These are phyloP conservation scores for Clostera curtula DNA, from an alignment of 2,888 invertebrate species.

Conservation along the genomic window DNA sequence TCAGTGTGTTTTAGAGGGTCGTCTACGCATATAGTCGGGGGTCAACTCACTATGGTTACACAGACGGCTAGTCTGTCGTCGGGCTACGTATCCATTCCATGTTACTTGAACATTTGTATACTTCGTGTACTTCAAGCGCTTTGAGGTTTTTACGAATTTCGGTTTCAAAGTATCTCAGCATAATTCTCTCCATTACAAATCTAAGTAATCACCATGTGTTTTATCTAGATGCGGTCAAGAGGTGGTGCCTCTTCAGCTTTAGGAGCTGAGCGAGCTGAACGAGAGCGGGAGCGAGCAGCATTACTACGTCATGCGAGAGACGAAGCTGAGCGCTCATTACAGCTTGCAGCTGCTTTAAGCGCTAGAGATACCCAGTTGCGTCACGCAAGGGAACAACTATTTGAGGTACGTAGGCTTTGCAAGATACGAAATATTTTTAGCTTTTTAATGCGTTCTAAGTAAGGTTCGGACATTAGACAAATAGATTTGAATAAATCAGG, in stretches of 20 bases:
- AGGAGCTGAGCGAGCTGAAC: conserved; percentile 77
- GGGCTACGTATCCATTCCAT: too few species aligned
- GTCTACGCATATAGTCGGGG: too few species aligned
- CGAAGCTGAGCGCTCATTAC: conserved; percentile 90
- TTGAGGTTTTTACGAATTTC: too few species aligned
- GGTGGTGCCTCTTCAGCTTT: conserved; percentile 85
- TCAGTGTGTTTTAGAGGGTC: too few species aligned
- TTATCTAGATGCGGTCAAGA: conserved; percentile 76
- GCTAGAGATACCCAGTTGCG: conserved; percentile 90
- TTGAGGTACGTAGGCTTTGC: conserved; percentile 74
- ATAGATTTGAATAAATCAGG: too few species aligned
- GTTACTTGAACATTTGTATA: too few species aligned
- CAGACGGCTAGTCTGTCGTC: too few species aligned
- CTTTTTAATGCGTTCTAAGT: not conserved
- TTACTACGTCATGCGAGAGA: conserved; percentile 90
- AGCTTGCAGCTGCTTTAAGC: conserved; percentile 90
- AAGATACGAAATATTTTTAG: not conserved
- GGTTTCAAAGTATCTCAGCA: too few species aligned
- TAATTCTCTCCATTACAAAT: too few species aligned
- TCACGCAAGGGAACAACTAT: conserved; percentile 89
- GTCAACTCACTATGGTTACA: too few species aligned
- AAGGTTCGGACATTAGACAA: not conserved
- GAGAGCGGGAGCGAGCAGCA: conserved; percentile 92
- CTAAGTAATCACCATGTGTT: conserved; percentile 5
- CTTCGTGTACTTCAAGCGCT: too few species aligned